Evolutionary conservation across 2,888 invertebrate genomes (phyloP), one percentile per base, ranked within the genome.

Genomic region (Dioctria linearis): DNA sequence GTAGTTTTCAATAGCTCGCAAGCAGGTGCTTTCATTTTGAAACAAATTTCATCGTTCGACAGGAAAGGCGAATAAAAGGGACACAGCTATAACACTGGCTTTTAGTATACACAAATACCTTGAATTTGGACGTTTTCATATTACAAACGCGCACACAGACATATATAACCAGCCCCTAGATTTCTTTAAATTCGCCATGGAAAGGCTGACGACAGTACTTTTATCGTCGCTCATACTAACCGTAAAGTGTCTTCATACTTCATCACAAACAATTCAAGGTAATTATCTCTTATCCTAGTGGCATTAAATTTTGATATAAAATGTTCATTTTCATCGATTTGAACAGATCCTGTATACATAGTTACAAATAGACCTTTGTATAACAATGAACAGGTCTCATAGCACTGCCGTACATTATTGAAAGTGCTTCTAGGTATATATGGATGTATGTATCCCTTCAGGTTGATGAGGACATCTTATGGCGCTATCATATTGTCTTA

Each of bases 231-330:
- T 87, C 81, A 85, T 86, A 84, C 85, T 87, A 84, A 85, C 85
- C 78, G 85, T 85, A 81, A 85, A 86, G 85, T 87, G 86, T 84
- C 85, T 85, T 84, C 85, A 84, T 80, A 85, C 86, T 82, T 83
- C 84, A 69, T 85, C 87, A 84, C 88, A 88, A 83, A 86, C 84
- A 83, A 84, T 87, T 82, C 87, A 88, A 84, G 88, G 88, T 88
- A 85, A 86, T 85, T 85, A 83, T 66, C 76, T 37, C 78, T 69
- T 59, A 54, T 67, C 25, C 73, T 25, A 63, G 11, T 37, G 63
- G 8, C 63, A 63, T 63, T 63, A 63, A 63, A 63, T 63, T 63
- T 63, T 63, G 39, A 25, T 63, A 63, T 63, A 39, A 63, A 63
- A 63, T 37, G 37, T 63, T 63, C 37, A 13, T 25, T 61, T 39